Percentiles rank a stretch among this genome's conserved stretches.
Conservation (phyloP, 2,113 vertebrate species). For the Burhinus oedicnemus region DNA sequence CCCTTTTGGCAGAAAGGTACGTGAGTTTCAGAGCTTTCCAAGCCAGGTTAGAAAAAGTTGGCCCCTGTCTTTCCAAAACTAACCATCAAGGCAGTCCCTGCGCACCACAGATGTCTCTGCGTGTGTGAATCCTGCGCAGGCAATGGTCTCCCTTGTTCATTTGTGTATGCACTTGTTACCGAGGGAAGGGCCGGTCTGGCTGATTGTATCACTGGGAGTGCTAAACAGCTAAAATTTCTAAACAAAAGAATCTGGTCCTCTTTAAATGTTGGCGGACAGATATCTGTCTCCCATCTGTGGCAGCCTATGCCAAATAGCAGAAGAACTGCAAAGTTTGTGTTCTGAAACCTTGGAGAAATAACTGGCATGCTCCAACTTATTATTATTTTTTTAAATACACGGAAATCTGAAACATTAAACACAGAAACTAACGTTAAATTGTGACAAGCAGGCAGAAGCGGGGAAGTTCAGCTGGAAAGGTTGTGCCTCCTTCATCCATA, state of each 20-base stretch:
- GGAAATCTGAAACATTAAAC: background rate
- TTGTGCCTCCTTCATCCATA: fast-evolving
- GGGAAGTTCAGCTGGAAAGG: background rate
- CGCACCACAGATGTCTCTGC: fast-evolving
- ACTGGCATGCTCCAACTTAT: background rate
- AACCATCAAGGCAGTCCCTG: background rate
- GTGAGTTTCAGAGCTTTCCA: background rate
- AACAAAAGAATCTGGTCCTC: conserved; percentile 30
- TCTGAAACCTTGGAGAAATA: conserved; percentile 16
- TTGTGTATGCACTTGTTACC: background rate
- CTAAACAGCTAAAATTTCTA: background rate
- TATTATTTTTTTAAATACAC: background rate
- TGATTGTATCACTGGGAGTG: background rate
- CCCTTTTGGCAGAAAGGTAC: background rate
- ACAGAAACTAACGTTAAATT: background rate
- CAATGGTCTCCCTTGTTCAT: background rate
- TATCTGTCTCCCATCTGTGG: conserved; percentile 35
- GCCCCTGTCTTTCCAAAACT: background rate
- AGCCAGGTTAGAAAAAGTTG: background rate
- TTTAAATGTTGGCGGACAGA: background rate
- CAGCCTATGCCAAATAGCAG: background rate
- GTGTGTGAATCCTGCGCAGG: background rate
- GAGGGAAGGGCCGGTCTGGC: background rate
- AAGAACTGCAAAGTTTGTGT: background rate
- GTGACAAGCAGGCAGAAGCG: background rate